Conservation (phyloP, 2,888 invertebrate species). For the Cremastinae sp. region DNA sequence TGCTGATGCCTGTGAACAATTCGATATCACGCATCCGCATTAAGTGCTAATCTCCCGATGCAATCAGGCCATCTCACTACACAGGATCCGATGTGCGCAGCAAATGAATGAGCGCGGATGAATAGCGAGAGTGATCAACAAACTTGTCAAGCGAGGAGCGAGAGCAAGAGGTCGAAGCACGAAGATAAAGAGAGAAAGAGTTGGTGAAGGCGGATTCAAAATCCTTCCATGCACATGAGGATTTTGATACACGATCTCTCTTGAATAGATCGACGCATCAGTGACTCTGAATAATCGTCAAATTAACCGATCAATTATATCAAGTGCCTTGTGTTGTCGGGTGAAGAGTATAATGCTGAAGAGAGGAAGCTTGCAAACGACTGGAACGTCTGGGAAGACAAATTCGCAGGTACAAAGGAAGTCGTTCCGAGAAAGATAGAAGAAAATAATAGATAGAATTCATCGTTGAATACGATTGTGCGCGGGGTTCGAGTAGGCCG, state of each 20-base stretch:
- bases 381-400: not conserved
- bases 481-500: slow-evolving; percentile 12
- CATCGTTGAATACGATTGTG: slow-evolving; percentile 16
- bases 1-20: slow-evolving; percentile 10
- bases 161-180: no score
- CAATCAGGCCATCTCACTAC: slow-evolving; percentile 65
- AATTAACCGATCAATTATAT: not conserved
- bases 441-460: slow-evolving; percentile 18
- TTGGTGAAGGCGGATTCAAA: not conserved
- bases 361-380: slow-evolving; percentile 7
- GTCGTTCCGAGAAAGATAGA: not conserved
- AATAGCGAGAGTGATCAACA: slow-evolving; percentile 9
- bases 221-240: not conserved
- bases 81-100: not conserved
- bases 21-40: slow-evolving; percentile 60
- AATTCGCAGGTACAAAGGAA: slow-evolving; percentile 4
- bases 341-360: not conserved
- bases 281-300: not conserved
- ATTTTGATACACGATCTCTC: not conserved
- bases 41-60: slow-evolving; percentile 74
- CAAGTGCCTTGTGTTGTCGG: not conserved
- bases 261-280: not conserved
- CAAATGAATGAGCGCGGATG: slow-evolving; percentile 19
- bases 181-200: not conserved
- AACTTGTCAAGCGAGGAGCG: slow-evolving; percentile 3